Evolutionary conservation across 2,113 vertebrate genomes (phyloP).

Genomic region (Pelodiscus sinensis): DNA sequence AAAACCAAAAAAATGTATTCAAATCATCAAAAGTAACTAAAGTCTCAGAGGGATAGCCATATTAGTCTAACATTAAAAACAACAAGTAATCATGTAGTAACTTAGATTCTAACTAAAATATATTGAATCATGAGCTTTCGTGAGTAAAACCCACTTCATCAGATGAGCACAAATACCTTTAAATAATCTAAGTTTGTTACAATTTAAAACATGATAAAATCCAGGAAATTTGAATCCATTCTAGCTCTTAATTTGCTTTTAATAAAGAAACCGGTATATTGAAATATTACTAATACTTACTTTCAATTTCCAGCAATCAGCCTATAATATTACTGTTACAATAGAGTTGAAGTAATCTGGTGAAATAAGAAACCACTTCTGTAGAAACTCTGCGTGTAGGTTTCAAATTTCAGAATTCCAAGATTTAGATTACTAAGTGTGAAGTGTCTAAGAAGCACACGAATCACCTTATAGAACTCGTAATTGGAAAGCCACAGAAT

Average conservation of each 20-base stretch:
- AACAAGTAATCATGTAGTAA: too few species aligned
- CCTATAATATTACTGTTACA: conserved; percentile 18
- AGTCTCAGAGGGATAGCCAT: too few species aligned
- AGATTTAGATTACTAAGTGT: not conserved
- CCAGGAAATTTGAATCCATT: conserved; percentile 17
- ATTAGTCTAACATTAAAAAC: too few species aligned
- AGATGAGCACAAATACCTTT: not conserved
- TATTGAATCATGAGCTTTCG: too few species aligned
- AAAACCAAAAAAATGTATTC: not conserved
- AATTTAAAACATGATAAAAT: conserved; percentile 31
- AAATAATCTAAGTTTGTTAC: not conserved
- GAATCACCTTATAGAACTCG: not conserved
- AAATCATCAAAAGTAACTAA: too few species aligned
- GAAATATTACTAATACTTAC: conserved; percentile 6
- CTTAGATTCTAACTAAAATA: too few species aligned
- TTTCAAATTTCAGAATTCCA: conserved; percentile 35
- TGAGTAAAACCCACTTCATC: too few species aligned
- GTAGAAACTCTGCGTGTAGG: not conserved
- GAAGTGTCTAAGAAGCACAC: conserved; percentile 11
- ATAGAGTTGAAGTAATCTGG: conserved; percentile 15
- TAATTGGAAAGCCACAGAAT: not conserved
- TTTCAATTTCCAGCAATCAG: conserved; percentile 54
- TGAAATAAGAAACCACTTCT: not conserved
- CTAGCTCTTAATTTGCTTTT: conserved; percentile 1
- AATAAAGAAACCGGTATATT: not conserved